Evolutionary conservation across 30 jellyfish, hydroid and myxozoan species (phyloP).

Genomic region (Aurelia aurita): DNA sequence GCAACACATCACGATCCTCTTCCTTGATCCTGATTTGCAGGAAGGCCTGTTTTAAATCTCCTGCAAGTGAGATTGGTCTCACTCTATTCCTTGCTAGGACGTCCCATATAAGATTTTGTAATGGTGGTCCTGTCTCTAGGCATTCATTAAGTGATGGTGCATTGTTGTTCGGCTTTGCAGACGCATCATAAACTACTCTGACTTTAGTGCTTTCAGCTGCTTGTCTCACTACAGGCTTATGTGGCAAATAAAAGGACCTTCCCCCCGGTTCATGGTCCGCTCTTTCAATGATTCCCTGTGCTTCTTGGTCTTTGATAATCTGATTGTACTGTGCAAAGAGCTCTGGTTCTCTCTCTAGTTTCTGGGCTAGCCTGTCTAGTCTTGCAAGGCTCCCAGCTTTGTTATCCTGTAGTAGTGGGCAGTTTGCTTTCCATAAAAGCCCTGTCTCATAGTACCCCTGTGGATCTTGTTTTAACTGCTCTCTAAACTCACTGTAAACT

Average conservation of each 20-base stretch:
- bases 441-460: constrained; percentile 63
- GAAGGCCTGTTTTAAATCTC: constrained; percentile 62
- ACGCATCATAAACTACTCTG: constrained; percentile 54
- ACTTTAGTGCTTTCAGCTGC: constrained; percentile 74
- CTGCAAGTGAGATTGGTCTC: too few species aligned
- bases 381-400: constrained; percentile 66
- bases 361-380: constrained; percentile 23
- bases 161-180: too few species aligned
- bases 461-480: constrained; percentile 25
- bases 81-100: too few species aligned
- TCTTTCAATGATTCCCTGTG: constrained; percentile 54
- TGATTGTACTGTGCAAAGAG: constrained; percentile 27
- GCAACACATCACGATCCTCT: too few species aligned
- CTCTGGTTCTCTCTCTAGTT: constrained; percentile 56
- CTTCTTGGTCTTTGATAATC: constrained; percentile 43
- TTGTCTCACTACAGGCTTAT: constrained; percentile 52
- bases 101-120: too few species aligned
- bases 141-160: too few species aligned
- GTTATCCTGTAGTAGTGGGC: constrained; percentile 18
- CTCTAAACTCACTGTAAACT: constrained; percentile 33
- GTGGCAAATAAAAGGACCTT: constrained; percentile 60
- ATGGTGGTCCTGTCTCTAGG: too few species aligned
- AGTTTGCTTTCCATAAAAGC: constrained; percentile 40
- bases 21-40: too few species aligned
- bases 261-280: constrained; percentile 33